Evolutionary conservation across 2,888 invertebrate genomes (phyloP).

Genomic region (Torymus texanus): DNA sequence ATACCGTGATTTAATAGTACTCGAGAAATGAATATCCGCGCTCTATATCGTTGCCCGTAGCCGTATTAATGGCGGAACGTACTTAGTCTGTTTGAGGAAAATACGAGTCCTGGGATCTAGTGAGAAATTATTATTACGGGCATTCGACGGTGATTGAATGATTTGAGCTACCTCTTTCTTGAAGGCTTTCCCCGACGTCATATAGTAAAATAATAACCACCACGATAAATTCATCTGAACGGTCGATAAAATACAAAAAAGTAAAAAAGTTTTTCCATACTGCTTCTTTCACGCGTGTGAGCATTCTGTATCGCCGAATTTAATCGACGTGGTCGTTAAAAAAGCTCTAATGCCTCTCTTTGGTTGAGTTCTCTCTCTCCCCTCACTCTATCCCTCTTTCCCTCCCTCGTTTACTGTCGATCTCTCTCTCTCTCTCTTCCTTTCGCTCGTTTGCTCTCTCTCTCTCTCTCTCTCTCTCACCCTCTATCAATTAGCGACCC

Average conservation of each 20-base stretch:
- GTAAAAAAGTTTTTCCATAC: too few relatives aligned
- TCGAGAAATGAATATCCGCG: slow-evolving; percentile 64
- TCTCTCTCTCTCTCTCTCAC: neutral
- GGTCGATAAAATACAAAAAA: too few relatives aligned
- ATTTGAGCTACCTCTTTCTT: neutral
- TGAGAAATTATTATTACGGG: too few relatives aligned
- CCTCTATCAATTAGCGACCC: slow-evolving; percentile 34
- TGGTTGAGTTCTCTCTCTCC: neutral
- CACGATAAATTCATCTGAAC: too few relatives aligned
- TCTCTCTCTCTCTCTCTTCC: neutral
- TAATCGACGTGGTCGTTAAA: slow-evolving; percentile 50
- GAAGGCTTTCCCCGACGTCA: neutral
- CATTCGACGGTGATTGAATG: neutral
- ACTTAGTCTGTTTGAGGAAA: slow-evolving; percentile 56
- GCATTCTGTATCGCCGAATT: slow-evolving; percentile 40
- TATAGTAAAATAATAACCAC: slow-evolving; percentile 44
- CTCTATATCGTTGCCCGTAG: slow-evolving; percentile 41
- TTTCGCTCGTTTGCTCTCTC: too few relatives aligned
- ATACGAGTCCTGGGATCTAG: neutral
- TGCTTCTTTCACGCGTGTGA: neutral
- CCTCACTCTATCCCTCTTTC: neutral
- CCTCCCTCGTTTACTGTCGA: neutral
- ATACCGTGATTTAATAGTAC: slow-evolving; percentile 70
- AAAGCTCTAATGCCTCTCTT: slow-evolving; percentile 35
- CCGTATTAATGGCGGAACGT: slow-evolving; percentile 66